Conservation (phyloP, 2,888 invertebrate genomes). For the Exephanes ischioxanthus region DNA sequence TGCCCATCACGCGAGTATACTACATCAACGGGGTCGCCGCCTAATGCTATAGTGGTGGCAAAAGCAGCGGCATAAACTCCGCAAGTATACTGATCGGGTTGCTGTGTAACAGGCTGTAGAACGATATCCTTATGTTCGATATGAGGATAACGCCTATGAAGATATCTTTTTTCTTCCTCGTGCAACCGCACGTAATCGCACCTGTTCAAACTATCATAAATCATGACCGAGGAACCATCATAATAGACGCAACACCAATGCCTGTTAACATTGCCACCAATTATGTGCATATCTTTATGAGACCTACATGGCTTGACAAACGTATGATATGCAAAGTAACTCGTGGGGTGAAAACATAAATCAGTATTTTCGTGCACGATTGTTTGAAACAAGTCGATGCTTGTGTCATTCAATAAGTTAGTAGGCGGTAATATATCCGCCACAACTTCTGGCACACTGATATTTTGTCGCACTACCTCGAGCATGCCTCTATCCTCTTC, state of each 20-base stretch:
- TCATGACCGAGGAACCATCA: not conserved
- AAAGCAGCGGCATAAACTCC: slow-evolving; percentile 58
- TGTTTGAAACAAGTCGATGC: too few relatives aligned
- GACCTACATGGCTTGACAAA: slow-evolving; percentile 32
- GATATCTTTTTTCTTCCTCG: slow-evolving; percentile 31
- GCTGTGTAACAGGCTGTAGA: slow-evolving; percentile 22
- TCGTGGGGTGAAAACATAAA: too few relatives aligned
- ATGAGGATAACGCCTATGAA: slow-evolving; percentile 30
- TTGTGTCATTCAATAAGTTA: not conserved
- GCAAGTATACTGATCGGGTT: slow-evolving; percentile 46
- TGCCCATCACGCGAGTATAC: slow-evolving; percentile 32
- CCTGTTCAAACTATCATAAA: slow-evolving; percentile 49
- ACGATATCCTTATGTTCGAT: slow-evolving; percentile 1
- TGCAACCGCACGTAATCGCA: slow-evolving; percentile 18
- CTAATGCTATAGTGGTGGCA: slow-evolving; percentile 54
- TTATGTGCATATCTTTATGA: slow-evolving; percentile 39
- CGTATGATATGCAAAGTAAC: not conserved
- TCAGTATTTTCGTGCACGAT: too few relatives aligned
- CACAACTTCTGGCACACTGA: not conserved
- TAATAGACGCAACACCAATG: slow-evolving; percentile 61
- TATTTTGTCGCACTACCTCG: not conserved
- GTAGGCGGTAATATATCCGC: not conserved
- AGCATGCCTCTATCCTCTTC: not conserved
- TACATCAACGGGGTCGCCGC: slow-evolving; percentile 24
- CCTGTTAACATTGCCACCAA: slow-evolving; percentile 43